Evolutionary conservation across 2,888 invertebrate species (phyloP).

Genomic region (Rhodophaea formosa): DNA sequence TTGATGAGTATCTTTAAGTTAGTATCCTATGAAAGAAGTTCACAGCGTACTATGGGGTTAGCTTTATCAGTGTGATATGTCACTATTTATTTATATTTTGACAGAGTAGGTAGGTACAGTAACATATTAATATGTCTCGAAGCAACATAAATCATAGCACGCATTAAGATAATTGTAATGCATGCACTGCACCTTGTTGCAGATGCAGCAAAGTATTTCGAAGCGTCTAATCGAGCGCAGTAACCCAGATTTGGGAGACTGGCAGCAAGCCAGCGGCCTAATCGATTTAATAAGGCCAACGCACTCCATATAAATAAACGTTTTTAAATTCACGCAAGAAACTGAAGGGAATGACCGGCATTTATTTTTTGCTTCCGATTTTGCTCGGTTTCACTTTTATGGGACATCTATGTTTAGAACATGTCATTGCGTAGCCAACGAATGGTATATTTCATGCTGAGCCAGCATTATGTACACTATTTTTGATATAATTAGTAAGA

Average conservation of each 20-base stretch:
- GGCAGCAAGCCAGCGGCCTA: conserved; percentile 34
- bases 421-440: neutral
- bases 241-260: conserved; percentile 38
- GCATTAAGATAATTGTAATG: conserved; percentile 1
- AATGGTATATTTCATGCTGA: neutral
- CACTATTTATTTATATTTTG: too few relatives aligned
- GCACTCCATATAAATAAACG: conserved; percentile 34
- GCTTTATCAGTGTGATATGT: too few relatives aligned
- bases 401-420: neutral
- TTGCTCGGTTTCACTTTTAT: conserved; percentile 1
- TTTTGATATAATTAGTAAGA: too few relatives aligned
- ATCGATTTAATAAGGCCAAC: conserved; percentile 41
- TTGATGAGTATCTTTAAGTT: too few relatives aligned
- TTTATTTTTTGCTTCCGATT: conserved; percentile 7
- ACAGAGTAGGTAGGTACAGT: neutral
- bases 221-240: conserved; percentile 16
- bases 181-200: neutral
- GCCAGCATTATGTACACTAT: too few relatives aligned
- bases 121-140: neutral
- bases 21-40: too few relatives aligned
- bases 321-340: conserved; percentile 28
- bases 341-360: conserved; percentile 33
- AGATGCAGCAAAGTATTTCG: neutral
- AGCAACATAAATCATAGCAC: neutral
- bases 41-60: too few relatives aligned